A percentile compares a stretch with the other conserved stretches of the same genome.
These are phyloP conservation scores for Andrena haemorrhoa DNA, from an alignment of 2,888 invertebrate genomes.

Conservation along the genomic window DNA sequence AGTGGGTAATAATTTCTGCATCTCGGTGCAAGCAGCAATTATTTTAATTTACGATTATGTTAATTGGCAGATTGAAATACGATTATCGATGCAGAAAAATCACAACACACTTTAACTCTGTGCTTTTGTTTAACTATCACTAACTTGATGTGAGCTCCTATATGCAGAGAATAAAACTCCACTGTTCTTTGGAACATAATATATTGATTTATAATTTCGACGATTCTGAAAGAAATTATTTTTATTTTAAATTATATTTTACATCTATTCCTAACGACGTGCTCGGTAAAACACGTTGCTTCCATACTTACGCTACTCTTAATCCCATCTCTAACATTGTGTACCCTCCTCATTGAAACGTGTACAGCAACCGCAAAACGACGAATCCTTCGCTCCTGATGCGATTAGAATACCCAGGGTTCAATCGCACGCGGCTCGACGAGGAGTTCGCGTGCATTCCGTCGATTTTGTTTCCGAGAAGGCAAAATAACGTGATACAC, in stretches of 20 bases:
- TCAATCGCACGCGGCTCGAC: constrained; percentile 9
- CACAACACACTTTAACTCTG: too few species aligned
- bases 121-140: too few species aligned
- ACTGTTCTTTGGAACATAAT: too few species aligned
- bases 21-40: too few species aligned
- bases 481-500: constrained; percentile 20
- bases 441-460: constrained; percentile 24
- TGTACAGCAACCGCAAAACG: constrained; percentile 11
- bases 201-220: too few species aligned
- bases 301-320: not conserved
- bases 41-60: too few species aligned
- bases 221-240: too few species aligned
- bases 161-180: too few species aligned
- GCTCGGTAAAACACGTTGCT: not conserved
- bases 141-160: too few species aligned
- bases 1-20: too few species aligned
- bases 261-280: not conserved
- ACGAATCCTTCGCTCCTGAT: constrained; percentile 13
- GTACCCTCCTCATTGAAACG: constrained; percentile 13
- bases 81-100: too few species aligned
- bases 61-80: too few species aligned
- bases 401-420: constrained; percentile 20
- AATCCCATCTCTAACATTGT: constrained; percentile 5
- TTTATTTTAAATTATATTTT: not conserved
- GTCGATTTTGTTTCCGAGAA: constrained; percentile 16